These are phyloP conservation scores for Myotis vivesi DNA, from an alignment of 2,797 vertebrate species.

Conservation along the genomic window DNA sequence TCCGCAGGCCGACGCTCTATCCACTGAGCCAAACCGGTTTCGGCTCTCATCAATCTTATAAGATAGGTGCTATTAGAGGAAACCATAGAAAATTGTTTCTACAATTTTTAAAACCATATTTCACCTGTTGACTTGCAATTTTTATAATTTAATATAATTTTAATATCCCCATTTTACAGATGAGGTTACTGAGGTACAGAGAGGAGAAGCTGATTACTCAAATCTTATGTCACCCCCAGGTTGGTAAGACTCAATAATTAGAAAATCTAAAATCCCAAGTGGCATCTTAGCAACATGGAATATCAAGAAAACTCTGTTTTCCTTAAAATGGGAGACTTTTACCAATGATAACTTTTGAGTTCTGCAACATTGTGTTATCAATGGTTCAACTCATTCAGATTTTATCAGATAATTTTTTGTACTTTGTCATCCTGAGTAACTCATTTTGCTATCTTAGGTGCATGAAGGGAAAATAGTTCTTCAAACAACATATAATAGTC, in stretches of 20 bases:
- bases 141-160: neutral
- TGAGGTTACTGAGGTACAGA: neutral
- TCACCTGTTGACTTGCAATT: neutral
- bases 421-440: neutral
- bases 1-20: no score
- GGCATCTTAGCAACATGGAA: neutral
- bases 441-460: slow-evolving; percentile 15
- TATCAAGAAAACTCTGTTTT: neutral
- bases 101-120: neutral
- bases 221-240: neutral
- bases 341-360: neutral
- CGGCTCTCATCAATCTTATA: neutral
- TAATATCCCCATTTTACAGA: neutral
- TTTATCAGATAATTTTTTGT: slow-evolving; percentile 21
- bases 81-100: neutral
- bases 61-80: neutral
- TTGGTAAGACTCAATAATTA: neutral
- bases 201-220: neutral
- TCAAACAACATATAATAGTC: neutral
- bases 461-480: neutral
- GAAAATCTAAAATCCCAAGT: neutral
- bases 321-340: neutral
- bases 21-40: no score
- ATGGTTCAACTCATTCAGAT: neutral
- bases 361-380: neutral